These are phyloP conservation scores for Hycleus cichorii DNA, from an alignment of 1,140 invertebrate genomes.

Conservation along the genomic window DNA sequence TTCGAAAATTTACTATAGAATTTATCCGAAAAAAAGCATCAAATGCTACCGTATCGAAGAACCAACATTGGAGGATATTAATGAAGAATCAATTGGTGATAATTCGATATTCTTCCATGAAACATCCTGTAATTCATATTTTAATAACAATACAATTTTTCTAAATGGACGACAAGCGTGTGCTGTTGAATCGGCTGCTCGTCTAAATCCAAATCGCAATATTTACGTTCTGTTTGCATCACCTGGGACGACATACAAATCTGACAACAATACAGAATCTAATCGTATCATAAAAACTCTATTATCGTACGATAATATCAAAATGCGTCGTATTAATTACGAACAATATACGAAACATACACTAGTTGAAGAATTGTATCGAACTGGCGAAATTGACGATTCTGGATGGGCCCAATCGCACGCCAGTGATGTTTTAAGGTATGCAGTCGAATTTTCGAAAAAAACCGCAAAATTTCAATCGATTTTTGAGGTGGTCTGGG, in stretches of 20 bases:
- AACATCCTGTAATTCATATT: slow-evolving; percentile 41
- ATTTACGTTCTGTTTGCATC: slow-evolving; percentile 52
- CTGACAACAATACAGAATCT: slow-evolving; percentile 29
- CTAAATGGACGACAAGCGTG: slow-evolving; percentile 54
- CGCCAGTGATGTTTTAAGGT: slow-evolving; percentile 56
- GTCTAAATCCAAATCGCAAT: slow-evolving; percentile 49
- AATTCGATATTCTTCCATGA: slow-evolving; percentile 40
- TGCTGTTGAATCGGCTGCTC: slow-evolving; percentile 59
- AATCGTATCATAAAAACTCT: slow-evolving; percentile 44
- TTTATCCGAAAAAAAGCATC: slow-evolving; percentile 3
- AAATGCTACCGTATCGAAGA: slow-evolving; percentile 4
- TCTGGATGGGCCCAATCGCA: slow-evolving; percentile 52
- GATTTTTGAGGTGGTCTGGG: too few relatives aligned
- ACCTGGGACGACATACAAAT: slow-evolving; percentile 37
- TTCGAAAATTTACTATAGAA: not conserved
- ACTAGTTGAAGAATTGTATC: slow-evolving; percentile 54
- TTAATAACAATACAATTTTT: slow-evolving; percentile 32
- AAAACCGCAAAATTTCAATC: too few relatives aligned
- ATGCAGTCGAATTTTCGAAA: not conserved
- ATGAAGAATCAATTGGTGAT: slow-evolving; percentile 7
- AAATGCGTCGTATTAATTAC: slow-evolving; percentile 49
- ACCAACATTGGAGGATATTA: slow-evolving; percentile 1
- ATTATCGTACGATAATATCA: slow-evolving; percentile 50
- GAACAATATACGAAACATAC: slow-evolving; percentile 51
- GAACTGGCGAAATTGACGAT: slow-evolving; percentile 45